Evolutionary conservation across 2,888 invertebrate genomes (phyloP).

Genomic region (Temnothorax rugatulus): DNA sequence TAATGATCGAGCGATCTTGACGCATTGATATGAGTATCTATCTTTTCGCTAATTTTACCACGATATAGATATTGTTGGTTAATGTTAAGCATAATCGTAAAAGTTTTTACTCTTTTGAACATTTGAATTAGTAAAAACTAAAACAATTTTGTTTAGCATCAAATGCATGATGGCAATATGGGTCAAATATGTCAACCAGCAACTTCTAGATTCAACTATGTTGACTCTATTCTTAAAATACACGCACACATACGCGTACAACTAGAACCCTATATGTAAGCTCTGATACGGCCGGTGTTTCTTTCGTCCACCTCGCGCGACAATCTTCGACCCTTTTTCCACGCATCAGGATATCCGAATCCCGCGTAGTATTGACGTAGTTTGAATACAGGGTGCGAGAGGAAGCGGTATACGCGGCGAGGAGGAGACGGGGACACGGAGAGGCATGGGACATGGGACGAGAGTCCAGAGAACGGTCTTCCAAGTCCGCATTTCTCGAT

Average conservation of each 20-base stretch:
- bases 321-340: conserved; percentile 58
- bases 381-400: conserved; percentile 75
- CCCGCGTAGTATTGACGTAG: conserved; percentile 79
- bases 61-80: not conserved
- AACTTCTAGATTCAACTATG: not conserved
- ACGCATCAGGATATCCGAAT: conserved; percentile 69
- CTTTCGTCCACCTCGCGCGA: conserved; percentile 57
- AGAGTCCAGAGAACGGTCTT: conserved; percentile 75
- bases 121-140: not conserved
- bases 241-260: not conserved
- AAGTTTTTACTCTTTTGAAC: not conserved
- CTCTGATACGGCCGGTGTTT: not conserved
- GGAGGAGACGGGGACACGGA: conserved; percentile 48
- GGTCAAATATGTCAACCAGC: not conserved
- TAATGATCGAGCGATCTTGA: not conserved
- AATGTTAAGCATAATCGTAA: not conserved
- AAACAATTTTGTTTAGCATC: not conserved
- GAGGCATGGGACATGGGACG: conserved; percentile 62
- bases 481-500: conserved; percentile 74
- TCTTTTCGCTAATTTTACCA: not conserved
- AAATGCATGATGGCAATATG: not conserved
- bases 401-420: conserved; percentile 21
- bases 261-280: not conserved
- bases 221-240: conserved; percentile 21
- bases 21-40: not conserved